Base-by-base conservation (phyloP, 2,888 invertebrate species). In the Tanypteryx hageni region DNA sequence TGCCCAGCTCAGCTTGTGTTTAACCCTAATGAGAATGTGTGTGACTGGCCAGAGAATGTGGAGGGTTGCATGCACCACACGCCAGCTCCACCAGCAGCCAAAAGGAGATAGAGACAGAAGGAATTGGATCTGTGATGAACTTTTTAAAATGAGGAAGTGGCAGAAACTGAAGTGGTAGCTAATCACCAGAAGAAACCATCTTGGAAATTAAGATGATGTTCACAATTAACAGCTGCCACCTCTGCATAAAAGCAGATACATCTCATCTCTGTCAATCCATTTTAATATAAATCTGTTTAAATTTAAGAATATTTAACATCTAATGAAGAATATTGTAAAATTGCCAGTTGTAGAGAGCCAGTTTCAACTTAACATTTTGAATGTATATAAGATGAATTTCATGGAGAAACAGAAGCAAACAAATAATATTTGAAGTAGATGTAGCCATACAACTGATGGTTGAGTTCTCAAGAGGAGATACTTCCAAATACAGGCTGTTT, bases 31-130 rank as follows among this genome's bases (percentile, higher is more conserved):
- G 98, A 99, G 94, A 98, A 98, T 94, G 99, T 99, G 14, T 99
- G 99, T 95, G 99, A 99, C 95, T 99, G 99, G 99, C 98, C 98
- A 0, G 98, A 98, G 94, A 99, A 98, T 94, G 99, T 99, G 0
- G 98, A 98, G 95, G 98, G 98, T 31, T 99, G 99, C 94, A 96
- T 96, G 94, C 96, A 96, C 93, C 97, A 97, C 94, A 97, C 97
- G 92, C 97, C 96, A 94, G 97, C 97, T 89, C 97, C 97, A 92
- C 96, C 96, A 16, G 93, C 94, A 61, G 93, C 94, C 64, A 94
- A 92, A 68, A 89, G 84, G 68, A 92, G 92, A 92, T 92, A 92
- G 83, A 64, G 22, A 13, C 44, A 44, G 5, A 31, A 27, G 89
- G 57, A 10, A 31, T 31, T 86, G 27, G 31, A 68, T 89, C 89